Evolutionary conservation across 1,140 invertebrate genomes (phyloP), one percentile per base, ranked within the genome.

Genomic region (Eurytemora carolleeae): DNA sequence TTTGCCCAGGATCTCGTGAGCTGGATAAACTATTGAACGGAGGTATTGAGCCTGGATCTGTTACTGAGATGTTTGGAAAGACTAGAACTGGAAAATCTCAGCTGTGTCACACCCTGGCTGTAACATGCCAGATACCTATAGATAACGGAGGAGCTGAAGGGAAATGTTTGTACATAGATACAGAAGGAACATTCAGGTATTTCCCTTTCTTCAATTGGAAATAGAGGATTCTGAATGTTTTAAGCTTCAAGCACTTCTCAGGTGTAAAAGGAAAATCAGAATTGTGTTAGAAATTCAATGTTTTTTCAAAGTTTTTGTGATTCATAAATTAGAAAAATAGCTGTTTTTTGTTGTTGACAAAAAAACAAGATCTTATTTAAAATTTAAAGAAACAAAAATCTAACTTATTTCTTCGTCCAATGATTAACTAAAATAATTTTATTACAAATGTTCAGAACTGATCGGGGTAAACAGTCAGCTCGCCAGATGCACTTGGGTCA

Each of bases 21-120:
- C 73, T 98, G 54, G 93, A 98, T 70, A 82, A 90, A 69, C 73
- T 98, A n/a, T 74, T 98, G 17, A 84, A 84, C 18, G 94, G 95
- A 62, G 96, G 96, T 12, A 89, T 99, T 69, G 96, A 99, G 74
- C 98, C 96, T 3, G 94, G 95, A 0, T 95, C 91, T 0, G 97
- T 99, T 19, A 99, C 95, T 1, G 96, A 99, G 76, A 83, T 98
- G 66, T 98, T 98, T 78, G 96, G 96, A 1, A 96, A 99, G 75
- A 98, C 98, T 72, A 76, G 60, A 16, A 64, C 63, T 25, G 96
- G 96, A 57, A 99, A 99, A 75, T 94, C 93, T 18, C 96, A 99
- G 68, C 67, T 98, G 0, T 98, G 93, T 72, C 95, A 98, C 68
- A 95, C 90, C 1, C 73, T 99, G 22, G 94, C 96, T 63, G 95